Percentiles rank a stretch among this genome's conserved stretches.
phyloP scores from a whole-genome alignment of 2,797 vertebrate genomes.

The Paedocypris micromegethes region DNA sequence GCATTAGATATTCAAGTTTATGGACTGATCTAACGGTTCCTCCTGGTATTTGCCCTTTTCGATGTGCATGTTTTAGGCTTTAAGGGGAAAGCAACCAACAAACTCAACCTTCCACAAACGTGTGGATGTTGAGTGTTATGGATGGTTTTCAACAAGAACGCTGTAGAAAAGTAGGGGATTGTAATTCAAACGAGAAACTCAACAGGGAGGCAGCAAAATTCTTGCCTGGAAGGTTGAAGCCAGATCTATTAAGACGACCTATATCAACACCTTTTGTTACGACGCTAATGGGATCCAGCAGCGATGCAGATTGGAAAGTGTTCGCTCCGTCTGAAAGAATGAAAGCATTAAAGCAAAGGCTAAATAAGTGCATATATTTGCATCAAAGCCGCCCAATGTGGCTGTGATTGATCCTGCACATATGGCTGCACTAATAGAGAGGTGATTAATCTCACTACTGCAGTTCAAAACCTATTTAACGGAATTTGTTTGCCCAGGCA shows the following conservation, averaged over 20 bases:
- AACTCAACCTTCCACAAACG: background rate
- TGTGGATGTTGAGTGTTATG: slow-evolving; percentile 2
- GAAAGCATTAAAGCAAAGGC: slow-evolving; percentile 55
- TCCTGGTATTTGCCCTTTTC: background rate
- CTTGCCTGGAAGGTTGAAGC: slow-evolving; percentile 27
- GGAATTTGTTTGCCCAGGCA: slow-evolving; percentile 59
- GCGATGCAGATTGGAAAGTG: slow-evolving; percentile 57
- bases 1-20: background rate
- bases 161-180: slow-evolving; percentile 1
- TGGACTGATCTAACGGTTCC: background rate
- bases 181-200: slow-evolving; percentile 19
- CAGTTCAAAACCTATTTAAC: slow-evolving; percentile 63
- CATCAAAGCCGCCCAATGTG: slow-evolving; percentile 60
- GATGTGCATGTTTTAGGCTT: slow-evolving; percentile 7
- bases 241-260: slow-evolving; percentile 42
- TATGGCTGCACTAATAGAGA: slow-evolving; percentile 59
- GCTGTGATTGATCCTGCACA: slow-evolving; percentile 63
- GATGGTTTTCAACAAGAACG: background rate
- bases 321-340: slow-evolving; percentile 57
- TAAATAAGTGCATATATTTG: slow-evolving; percentile 61
- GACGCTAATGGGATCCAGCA: slow-evolving; percentile 55
- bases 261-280: slow-evolving; percentile 53
- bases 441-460: slow-evolving; percentile 65
- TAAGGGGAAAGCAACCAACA: background rate
- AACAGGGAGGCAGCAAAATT: slow-evolving; percentile 21